Conservation (phyloP, 2,797 vertebrate genomes). For the Halcyon smyrnensis region DNA sequence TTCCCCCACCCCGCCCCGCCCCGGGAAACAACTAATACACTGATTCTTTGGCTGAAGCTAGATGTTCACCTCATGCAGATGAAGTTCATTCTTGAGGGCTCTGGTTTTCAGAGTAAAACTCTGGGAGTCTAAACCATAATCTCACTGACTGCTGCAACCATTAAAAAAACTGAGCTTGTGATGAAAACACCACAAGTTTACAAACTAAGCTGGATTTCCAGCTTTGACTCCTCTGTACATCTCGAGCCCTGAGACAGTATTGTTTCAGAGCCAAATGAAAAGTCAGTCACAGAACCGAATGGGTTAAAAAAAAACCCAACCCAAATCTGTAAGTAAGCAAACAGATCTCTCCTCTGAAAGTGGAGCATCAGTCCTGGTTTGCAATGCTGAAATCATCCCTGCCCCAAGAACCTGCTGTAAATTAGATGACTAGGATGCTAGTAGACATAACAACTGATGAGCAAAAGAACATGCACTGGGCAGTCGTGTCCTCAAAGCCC, state of each 20-base stretch:
- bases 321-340: background rate
- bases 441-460: fast-evolving
- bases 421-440: background rate
- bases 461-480: background rate
- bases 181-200: background rate
- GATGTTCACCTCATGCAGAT: background rate
- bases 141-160: background rate
- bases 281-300: background rate
- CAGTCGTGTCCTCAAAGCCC: background rate
- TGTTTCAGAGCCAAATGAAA: background rate
- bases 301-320: background rate
- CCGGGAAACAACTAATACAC: background rate
- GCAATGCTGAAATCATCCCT: background rate
- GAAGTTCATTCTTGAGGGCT: background rate
- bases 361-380: background rate
- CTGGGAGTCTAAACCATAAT: background rate
- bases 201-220: background rate
- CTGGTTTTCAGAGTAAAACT: background rate
- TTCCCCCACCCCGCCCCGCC: too few relatives aligned
- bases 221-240: background rate
- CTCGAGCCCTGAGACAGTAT: background rate
- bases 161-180: background rate
- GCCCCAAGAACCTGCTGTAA: background rate
- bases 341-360: background rate
- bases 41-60: background rate